Base-by-base conservation (phyloP, 2,113 vertebrate genomes). In the Elachura formosa region DNA sequence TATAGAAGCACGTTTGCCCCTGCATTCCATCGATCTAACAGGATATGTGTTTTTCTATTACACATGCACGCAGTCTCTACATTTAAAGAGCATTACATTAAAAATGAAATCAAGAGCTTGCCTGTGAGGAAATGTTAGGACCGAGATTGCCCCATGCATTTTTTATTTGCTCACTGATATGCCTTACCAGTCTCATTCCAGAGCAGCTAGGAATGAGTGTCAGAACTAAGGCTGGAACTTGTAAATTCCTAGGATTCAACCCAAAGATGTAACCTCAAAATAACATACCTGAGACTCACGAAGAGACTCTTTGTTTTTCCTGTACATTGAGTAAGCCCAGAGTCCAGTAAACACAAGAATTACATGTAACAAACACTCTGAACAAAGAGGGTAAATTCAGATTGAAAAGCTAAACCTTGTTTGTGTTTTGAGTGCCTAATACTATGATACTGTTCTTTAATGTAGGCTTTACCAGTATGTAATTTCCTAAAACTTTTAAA, bases 51-150 rank as follows among this genome's bases (percentile, higher is more conserved):
- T 95, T 93, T 89, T 81, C 76, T 92, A 90, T 95, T 96, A 93
- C 66, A 82, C 73, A 24, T 45, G 29, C 74, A 89, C 64, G 89
- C 9, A 5, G 45, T 56, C 73, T 78, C 84, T 85, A 85, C 84
- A 36, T 91, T 95, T 93, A 91, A 89, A 90, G 78, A 95, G 55
- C 81, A 91, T 94, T 67, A 77, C 84, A 87, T 96, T 94, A 91
- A 59, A 93, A 93, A 67, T 76, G 81, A 95, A 95, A 82, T 84
- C 84, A 92, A 91, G 81, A 94, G 63, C 41, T 91, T 79, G 71
- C 48, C 64, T 87, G 23, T 46, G 48, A 94, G 86, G 91, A 93
- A 94, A 81, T 69, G 88, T 19, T 71, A 77, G 63, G 69, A 89
- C 21, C 2, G 24, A 87, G 49, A 89, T 38, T 58, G 31, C 45